phyloP scores from a whole-genome alignment of 2,797 vertebrate species.

The Gallirallus australis region DNA sequence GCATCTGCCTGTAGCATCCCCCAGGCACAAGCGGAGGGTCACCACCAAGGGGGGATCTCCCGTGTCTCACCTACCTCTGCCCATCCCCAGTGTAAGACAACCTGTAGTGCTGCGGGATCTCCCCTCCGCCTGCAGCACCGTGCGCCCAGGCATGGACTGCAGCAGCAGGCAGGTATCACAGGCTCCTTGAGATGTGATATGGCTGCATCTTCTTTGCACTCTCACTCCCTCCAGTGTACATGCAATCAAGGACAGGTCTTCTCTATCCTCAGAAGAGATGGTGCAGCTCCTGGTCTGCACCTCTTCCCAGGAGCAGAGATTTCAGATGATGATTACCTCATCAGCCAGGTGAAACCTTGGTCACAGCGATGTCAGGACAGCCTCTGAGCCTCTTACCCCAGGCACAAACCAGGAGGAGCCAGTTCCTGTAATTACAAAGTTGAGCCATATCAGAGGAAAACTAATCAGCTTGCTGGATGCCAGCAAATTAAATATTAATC shows the following conservation, averaged over 20 bases:
- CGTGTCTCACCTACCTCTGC: not conserved
- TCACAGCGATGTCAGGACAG: not conserved
- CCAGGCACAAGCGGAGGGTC: not conserved
- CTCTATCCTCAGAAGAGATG: not conserved
- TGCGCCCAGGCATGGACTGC: not conserved
- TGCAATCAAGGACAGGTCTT: not conserved
- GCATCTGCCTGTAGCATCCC: not conserved
- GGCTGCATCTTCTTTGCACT: not conserved
- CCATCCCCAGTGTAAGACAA: not conserved
- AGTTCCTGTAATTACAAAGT: slow-evolving; percentile 45
- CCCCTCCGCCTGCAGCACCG: not conserved
- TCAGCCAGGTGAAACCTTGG: not conserved
- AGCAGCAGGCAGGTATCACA: not conserved
- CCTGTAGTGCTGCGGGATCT: not conserved
- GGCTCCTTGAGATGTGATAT: not conserved
- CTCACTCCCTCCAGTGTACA: not conserved
- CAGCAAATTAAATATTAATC: slow-evolving; percentile 63
- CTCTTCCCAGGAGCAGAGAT: not conserved
- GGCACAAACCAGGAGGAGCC: not conserved
- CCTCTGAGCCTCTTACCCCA: not conserved
- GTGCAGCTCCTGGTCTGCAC: not conserved
- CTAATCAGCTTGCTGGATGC: slow-evolving; percentile 42
- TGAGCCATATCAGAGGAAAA: slow-evolving; percentile 20
- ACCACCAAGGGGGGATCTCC: not conserved
- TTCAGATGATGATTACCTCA: not conserved